phyloP scores from a whole-genome alignment of 2,797 vertebrate species.

The Myripristis jacobus region DNA sequence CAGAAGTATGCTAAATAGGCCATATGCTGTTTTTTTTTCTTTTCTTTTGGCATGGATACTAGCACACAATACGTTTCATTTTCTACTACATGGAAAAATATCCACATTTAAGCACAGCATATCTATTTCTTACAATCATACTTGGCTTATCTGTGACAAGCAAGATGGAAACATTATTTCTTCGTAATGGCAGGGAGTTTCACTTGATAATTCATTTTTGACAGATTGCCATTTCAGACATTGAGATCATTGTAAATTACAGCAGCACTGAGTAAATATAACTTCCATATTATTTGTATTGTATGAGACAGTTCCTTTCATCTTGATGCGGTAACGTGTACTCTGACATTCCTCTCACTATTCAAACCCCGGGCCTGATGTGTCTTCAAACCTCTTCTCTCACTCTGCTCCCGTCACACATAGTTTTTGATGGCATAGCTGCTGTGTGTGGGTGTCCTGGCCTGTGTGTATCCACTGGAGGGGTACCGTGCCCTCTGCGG shows the following conservation, averaged over 20 bases:
- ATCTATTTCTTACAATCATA: no score
- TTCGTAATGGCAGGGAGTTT: no score
- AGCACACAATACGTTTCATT: not conserved
- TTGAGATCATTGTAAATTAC: no score
- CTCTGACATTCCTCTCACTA: not conserved
- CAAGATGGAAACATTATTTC: no score
- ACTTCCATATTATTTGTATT: not conserved
- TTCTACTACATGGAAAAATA: not conserved
- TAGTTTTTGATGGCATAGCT: conserved; percentile 89
- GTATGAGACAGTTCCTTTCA: not conserved
- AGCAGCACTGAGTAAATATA: not conserved
- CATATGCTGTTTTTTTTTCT: not conserved
- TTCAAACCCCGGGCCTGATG: not conserved
- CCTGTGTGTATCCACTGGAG: conserved; percentile 73
- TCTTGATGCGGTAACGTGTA: not conserved
- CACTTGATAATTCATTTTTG: no score
- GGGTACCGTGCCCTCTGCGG: conserved; percentile 57
- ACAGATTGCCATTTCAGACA: no score
- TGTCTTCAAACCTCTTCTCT: no score
- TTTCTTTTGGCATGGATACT: not conserved
- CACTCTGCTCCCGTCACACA: conserved; percentile 74
- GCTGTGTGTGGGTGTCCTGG: conserved; percentile 67
- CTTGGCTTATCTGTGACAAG: no score
- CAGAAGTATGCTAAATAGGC: fast-evolving
- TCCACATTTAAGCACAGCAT: no score